Evolutionary conservation across 1,140 invertebrate species (phyloP), one percentile per base, ranked within the genome.

Genomic region (Drosophila novamexicana): DNA sequence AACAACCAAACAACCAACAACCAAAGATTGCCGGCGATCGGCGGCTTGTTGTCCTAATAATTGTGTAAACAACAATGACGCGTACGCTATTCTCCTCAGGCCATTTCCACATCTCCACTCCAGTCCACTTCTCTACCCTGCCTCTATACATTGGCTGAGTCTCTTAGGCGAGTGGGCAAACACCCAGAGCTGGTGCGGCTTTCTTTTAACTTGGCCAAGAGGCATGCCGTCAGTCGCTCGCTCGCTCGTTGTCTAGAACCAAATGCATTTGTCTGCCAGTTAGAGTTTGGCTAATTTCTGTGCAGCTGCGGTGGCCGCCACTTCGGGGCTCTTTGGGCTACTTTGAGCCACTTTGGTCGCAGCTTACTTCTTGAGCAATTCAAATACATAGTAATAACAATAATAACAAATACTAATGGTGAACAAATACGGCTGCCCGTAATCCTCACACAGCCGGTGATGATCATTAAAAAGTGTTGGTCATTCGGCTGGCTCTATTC

Each of bases 351-450:
- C 64, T 59, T 40, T 47, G 49, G 32, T 50, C 14, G 59, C 57
- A 49, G 67, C 61, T 73, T 68, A 68, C 80, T 80, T 89, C 83
- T 88, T 88, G 77, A 91, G 86, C 88, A 90, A 90, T 90, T 90
- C 88, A 90, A 90, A 90, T 86, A 86, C 79, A 79, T 83, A 86
- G 88, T 91, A 90, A 91, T 91, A 91, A 90, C 88, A 91, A 91
- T 90, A 90, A 90, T 88, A 91, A 91, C 88, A 91, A 91, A 91
- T 91, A 91, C 88, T 90, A 91, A 91, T 91, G 88, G 88, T 91
- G 86, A 75, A 74, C 79, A 91, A 91, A 91, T 83, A 90, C 64
- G 67, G 67, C 57, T 64, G 53, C 34, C 53, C 67, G 52, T 73
- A 79, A 79, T 79, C 74, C 74, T 47, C 42, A 22, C 57, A 58